Base-by-base conservation (phyloP, 2,797 vertebrate species). In the Macrochelys suwanniensis region DNA sequence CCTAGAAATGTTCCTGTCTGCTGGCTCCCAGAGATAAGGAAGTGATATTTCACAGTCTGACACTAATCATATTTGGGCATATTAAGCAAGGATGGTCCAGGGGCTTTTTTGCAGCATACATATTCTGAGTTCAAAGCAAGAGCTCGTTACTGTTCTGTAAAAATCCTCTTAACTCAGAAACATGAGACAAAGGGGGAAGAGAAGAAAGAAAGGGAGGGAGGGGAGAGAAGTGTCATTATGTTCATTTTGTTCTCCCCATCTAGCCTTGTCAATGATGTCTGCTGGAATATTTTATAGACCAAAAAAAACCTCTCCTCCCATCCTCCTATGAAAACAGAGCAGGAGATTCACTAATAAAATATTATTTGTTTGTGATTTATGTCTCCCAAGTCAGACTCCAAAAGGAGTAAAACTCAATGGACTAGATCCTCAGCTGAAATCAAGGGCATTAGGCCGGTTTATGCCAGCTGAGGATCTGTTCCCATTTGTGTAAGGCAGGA, bases 11-110 rank as follows among this genome's bases (percentile, higher is more conserved):
- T 97, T 97, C 97, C 97, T 97, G 97, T 98, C 96, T 97, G 98
- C 98, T 98, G 98, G 96, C 88, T 97, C 87, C 97, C 80, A 57
- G 96, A 96, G 99, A 99, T 99, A 99, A 99, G 98, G 94, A 45
- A 96, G 96, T 54, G 96, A 98, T 98, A 98, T 98, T 98, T 99
- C 98, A 98, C 98, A 98, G 98, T 96, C 97, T 97, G 98, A 98
- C 97, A 98, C 98, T 99, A 99, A 99, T 99, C 98, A 98, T 98
- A 98, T 98, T 98, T 97, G 98, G 98, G 98, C 97, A 97, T 97
- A 98, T 98, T 98, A 98, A 98, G 96, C 97, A 96, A 97, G 97
- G 96, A 97, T 76, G 89, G 97, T 97, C 97, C 97, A 97, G 97
- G 97, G 84, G 96, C 96, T 98, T 96, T 97, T 97, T 96, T 96